Conservation (phyloP, 2,113 vertebrate genomes). For the Gavialis gangeticus region DNA sequence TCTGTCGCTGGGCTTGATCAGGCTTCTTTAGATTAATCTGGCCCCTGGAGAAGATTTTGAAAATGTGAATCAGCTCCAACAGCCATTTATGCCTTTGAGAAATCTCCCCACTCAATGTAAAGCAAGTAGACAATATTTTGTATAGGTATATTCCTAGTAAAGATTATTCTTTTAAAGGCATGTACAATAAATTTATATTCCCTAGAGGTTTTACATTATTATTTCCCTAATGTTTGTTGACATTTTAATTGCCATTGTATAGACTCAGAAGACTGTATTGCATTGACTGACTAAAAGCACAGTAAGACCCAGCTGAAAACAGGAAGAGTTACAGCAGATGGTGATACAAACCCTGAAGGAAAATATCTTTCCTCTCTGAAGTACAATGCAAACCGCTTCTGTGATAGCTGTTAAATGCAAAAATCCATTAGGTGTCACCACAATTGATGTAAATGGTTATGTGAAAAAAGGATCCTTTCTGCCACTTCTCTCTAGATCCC, state of each 20-base stretch:
- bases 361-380: neutral
- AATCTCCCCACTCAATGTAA: neutral
- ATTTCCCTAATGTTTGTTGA: neutral
- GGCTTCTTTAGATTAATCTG: neutral
- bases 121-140: neutral
- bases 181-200: neutral
- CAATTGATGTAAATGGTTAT: neutral
- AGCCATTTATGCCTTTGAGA: conserved; percentile 1
- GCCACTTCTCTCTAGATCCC: neutral
- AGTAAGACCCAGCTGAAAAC: neutral
- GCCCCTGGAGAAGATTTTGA: neutral
- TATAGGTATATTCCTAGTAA: neutral
- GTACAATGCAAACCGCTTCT: neutral
- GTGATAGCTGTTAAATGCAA: neutral
- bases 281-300: neutral
- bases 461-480: conserved; percentile 14
- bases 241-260: neutral
- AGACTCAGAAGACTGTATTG: conserved; percentile 1
- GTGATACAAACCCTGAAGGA: neutral
- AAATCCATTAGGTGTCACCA: neutral
- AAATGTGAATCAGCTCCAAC: neutral
- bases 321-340: neutral
- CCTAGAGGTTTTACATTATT: neutral
- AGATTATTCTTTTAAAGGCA: neutral
- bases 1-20: neutral